Evolutionary conservation across 2,888 invertebrate species (phyloP).

Genomic region (Pachycephus smyrnensis): DNA sequence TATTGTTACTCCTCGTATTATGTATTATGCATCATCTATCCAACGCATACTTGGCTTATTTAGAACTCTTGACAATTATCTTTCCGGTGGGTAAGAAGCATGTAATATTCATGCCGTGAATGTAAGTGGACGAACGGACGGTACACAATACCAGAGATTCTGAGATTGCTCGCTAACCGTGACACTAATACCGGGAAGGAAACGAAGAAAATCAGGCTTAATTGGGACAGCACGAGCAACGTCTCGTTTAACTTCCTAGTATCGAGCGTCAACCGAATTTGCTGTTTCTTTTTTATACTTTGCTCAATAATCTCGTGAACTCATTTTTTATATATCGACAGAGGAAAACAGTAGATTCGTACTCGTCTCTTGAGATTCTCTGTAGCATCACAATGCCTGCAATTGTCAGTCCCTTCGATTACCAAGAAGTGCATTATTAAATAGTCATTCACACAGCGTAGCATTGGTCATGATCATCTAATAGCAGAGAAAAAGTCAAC

Average conservation of each 20-base stretch:
- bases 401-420: no score
- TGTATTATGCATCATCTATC: slow-evolving; percentile 64
- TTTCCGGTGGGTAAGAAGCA: slow-evolving; percentile 66
- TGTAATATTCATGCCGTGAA: slow-evolving; percentile 65
- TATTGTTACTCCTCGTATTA: slow-evolving; percentile 38
- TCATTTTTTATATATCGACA: no score
- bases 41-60: slow-evolving; percentile 56
- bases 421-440: no score
- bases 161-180: slow-evolving; percentile 65
- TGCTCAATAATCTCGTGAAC: no score
- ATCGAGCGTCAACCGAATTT: no score
- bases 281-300: no score
- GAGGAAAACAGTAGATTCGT: no score
- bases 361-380: no score
- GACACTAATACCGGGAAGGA: slow-evolving; percentile 64
- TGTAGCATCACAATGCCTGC: no score
- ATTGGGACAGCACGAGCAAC: slow-evolving; percentile 51
- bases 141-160: slow-evolving; percentile 61
- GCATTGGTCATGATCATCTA: no score
- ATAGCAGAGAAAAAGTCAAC: no score
- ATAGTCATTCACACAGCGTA: no score
- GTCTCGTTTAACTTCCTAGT: neutral
- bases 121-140: slow-evolving; percentile 52
- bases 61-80: slow-evolving; percentile 66
- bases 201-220: slow-evolving; percentile 63